Conservation (phyloP, 1,140 invertebrate species). For the Drosophila murphyi region DNA sequence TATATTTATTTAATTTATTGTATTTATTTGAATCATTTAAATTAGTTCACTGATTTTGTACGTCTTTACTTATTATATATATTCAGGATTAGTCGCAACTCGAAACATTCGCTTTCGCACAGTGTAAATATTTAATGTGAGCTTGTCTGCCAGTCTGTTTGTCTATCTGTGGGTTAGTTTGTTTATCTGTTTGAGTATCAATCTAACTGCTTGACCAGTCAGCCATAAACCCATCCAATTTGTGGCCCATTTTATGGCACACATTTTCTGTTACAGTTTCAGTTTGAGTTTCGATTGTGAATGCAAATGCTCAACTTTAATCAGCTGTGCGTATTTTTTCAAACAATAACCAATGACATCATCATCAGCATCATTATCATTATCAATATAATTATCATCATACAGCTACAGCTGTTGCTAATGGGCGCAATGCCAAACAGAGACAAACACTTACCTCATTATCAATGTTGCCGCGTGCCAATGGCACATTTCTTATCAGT, state of each 20-base stretch:
- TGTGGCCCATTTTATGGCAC: constrained; percentile 34
- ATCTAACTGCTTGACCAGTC: constrained; percentile 30
- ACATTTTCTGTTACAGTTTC: neutral
- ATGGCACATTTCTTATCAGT: constrained; percentile 44
- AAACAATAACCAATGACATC: constrained; percentile 70
- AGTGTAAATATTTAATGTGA: constrained; percentile 34
- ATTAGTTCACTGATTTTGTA: too few species aligned
- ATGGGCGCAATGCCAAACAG: constrained; percentile 63
- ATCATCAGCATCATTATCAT: constrained; percentile 31
- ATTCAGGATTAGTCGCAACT: too few species aligned
- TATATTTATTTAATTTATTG: too few species aligned
- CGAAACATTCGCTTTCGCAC: constrained; percentile 1
- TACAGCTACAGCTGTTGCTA: constrained; percentile 41
- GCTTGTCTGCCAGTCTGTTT: neutral
- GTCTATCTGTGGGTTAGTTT: too few species aligned
- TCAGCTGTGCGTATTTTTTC: constrained; percentile 44
- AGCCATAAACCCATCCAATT: constrained; percentile 35
- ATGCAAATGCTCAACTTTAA: constrained; percentile 41
- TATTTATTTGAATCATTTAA: too few species aligned
- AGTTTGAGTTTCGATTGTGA: too few species aligned
- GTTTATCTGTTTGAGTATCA: constrained; percentile 3
- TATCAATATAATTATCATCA: constrained; percentile 19
- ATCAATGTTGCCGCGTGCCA: constrained; percentile 44
- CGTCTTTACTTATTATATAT: too few species aligned
- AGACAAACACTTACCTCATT: constrained; percentile 60